Base-by-base conservation (phyloP, 30 jellyfish, hydroid and myxozoan species). In the Hydra vulgaris region DNA sequence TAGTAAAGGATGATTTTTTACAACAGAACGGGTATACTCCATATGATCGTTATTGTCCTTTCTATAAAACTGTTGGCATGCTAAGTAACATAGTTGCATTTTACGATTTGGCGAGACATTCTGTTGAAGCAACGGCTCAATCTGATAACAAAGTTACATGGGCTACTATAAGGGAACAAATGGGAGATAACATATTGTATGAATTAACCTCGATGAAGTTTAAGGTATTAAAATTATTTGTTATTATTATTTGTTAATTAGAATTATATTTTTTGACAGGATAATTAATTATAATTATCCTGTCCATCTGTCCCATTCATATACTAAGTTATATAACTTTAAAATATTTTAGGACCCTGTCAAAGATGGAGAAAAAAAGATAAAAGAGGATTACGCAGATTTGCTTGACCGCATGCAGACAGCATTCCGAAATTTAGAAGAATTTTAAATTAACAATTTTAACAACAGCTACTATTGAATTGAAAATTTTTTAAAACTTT, bases 51-150 rank as follows among this genome's bases (percentile, higher is more conserved):
- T 95, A 80, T 81, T 95, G 99, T 75, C 99, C 99, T 16, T 86
- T 95, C 68, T 95, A 95, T 89, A 95, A 95, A 70, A 95, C 99
- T 0, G 97, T 95, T 25, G 99, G 99, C 20, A 95, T 95, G 99
- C 72, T 95, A 72, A 74, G 86, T 18, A 88, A 89, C 74, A 95
- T 95, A 61, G 71, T 87, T 27, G 97, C 96, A 7, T 95, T 95
- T 74, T 95, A 82, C 72, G 99, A 95, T 56, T 82, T 88, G 74
- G 99, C 99, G 18, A 74, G 96, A 20, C 96, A 95, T 70, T 85
- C 99, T n/a, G 99, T 95, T 12, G 99, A 95, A 82, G 76, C 92
- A 17, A 86, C 96, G 7, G 83, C 89, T 17, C 89, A 95, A 55
- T 84, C 95, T 7, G 99, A 95, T 26, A 87, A 95, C 89, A 95